Base-by-base conservation (phyloP, 2,888 invertebrate genomes). In the Serripes groenlandicus region DNA sequence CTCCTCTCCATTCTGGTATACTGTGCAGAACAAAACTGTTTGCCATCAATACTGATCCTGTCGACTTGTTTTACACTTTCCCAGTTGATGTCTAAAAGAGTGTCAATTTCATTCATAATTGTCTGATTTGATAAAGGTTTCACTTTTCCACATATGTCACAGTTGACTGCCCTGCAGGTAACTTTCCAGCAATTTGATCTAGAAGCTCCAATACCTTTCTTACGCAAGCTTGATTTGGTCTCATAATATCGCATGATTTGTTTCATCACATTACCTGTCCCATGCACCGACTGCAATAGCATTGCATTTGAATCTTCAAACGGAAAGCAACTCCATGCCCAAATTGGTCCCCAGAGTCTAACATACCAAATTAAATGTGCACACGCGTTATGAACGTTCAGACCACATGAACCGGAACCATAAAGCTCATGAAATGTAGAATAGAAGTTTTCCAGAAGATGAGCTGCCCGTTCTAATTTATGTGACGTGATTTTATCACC, bases 361-460 rank as follows among this genome's bases (percentile, higher is more conserved):
- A 83, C 83, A 76, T 71, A 83, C 28, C 21, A 18, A 4, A 64
- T 52, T 49, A 81, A 35, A n/a, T n/a, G n/a, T n/a, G n/a, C n/a
- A 37, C 79, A 23, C 11, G 52, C 69, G 70, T 86, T 84, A 49
- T 84, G 83, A 0, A 86, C 79, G 72, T 86, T 86, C 1, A 86
- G 74, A 15, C 83, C 82, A 73, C 76, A 75, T 7, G 30, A 32
- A 3, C 80, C 80, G 21, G 66, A n/a, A 1, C 72, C 73, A 74
- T 86, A 86, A 9, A 86, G 42, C 0, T 58, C 54, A 21, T 42
- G 26, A 34, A 84, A 84, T n/a, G 62, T 26, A 28, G 30, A 23
- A 26, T 81, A 82, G 73, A 84, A 86, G n/a, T 32, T 30, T 0
- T 69, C 62, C 3, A 86, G 42, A 21, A 84, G 32, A 32, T 21